Conservation (phyloP, 2,797 vertebrate species). For the Lophius americanus region DNA sequence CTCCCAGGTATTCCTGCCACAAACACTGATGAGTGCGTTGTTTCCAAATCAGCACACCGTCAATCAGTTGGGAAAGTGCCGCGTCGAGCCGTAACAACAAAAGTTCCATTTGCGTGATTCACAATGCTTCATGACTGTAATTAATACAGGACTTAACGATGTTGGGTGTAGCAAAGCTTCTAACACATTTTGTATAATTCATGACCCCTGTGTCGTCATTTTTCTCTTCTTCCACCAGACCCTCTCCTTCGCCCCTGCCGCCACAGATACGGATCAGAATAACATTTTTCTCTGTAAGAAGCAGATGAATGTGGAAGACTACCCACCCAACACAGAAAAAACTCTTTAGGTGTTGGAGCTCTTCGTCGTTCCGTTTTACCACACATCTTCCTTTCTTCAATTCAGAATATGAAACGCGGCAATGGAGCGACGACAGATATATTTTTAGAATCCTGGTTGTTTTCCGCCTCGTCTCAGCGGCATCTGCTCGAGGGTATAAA, state of each 20-base stretch:
- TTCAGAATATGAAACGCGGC: conserved; percentile 41
- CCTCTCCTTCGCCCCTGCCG: conserved; percentile 67
- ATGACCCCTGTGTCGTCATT: conserved; percentile 62
- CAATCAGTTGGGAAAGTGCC: no score
- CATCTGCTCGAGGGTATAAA: conserved; percentile 45
- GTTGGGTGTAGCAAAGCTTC: conserved; percentile 68
- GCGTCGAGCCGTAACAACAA: conserved; percentile 42
- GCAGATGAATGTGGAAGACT: conserved; percentile 60
- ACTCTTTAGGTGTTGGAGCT: conserved; percentile 43
- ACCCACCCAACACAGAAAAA: conserved; percentile 34
- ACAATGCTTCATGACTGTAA: conserved; percentile 60
- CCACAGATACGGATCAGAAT: conserved; percentile 72
- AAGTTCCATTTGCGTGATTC: conserved; percentile 58
- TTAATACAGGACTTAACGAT: conserved; percentile 68
- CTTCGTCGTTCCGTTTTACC: conserved; percentile 37
- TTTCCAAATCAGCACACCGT: no score
- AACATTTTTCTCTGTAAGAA: conserved; percentile 65
- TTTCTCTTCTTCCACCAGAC: conserved; percentile 57
- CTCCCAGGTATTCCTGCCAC: no score
- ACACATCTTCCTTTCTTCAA: conserved; percentile 13
- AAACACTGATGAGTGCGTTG: no score
- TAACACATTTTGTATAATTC: conserved; percentile 65
- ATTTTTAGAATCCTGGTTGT: conserved; percentile 41
- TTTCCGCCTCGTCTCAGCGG: conserved; percentile 56
- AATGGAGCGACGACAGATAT: conserved; percentile 24